These are phyloP conservation scores for Habropoda laboriosa DNA, from an alignment of 1,140 invertebrate species.

Conservation along the genomic window DNA sequence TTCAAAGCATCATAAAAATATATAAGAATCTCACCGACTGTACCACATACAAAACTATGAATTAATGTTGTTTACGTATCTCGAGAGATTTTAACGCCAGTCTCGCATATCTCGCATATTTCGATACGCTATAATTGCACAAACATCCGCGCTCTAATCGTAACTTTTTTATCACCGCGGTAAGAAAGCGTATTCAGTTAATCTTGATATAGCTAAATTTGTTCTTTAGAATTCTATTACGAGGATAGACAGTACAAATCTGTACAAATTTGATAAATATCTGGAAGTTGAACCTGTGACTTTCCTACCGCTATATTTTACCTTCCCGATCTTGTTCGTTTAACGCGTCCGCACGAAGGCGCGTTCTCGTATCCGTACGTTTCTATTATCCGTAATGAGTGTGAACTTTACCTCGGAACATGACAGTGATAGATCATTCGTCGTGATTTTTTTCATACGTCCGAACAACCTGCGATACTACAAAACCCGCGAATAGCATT, in stretches of 20 bases:
- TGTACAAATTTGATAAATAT: not conserved
- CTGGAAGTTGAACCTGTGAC: no score
- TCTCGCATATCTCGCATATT: no score
- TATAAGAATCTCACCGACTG: no score
- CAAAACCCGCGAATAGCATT: conserved; percentile 17
- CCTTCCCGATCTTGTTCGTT: not conserved
- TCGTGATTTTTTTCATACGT: not conserved
- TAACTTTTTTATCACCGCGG: no score
- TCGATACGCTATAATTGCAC: no score
- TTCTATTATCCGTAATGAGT: conserved; percentile 35
- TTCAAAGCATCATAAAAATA: no score
- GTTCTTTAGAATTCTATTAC: not conserved
- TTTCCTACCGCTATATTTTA: not conserved
- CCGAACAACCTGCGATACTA: not conserved
- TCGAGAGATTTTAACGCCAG: no score
- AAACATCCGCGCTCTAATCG: no score
- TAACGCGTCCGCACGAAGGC: not conserved
- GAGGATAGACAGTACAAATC: not conserved
- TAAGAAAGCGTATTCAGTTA: no score
- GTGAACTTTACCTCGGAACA: conserved; percentile 36
- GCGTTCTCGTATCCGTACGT: conserved; percentile 4
- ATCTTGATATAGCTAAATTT: not conserved
- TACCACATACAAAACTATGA: no score
- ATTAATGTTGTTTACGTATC: no score
- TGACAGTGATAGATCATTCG: conserved; percentile 38